Conservation (phyloP, 2,888 invertebrate species). For the Cephus spinipes region DNA sequence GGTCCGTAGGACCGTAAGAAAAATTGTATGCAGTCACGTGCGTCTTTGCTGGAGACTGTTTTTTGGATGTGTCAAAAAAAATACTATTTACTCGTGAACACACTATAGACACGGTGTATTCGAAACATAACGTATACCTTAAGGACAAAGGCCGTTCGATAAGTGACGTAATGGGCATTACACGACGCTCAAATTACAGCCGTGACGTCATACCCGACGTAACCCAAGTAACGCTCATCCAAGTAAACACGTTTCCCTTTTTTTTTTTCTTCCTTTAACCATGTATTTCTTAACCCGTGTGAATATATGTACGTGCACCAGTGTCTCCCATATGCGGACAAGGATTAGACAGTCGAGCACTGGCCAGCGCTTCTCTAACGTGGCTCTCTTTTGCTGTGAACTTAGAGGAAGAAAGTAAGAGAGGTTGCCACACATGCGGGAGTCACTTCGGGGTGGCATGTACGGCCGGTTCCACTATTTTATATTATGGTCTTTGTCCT, state of each 20-base stretch:
- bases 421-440: neutral
- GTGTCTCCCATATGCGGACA: neutral
- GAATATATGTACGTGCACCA: neutral
- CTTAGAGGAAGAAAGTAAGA: neutral
- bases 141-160: conserved; percentile 13
- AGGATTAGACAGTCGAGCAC: neutral
- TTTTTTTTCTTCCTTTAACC: neutral
- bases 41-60: neutral
- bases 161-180: conserved; percentile 8
- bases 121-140: neutral
- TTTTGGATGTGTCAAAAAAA: neutral
- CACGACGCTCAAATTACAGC: neutral
- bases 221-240: conserved; percentile 2
- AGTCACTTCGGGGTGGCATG: neutral
- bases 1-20: too few relatives aligned
- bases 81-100: neutral
- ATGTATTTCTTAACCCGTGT: neutral
- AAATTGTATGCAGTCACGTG: too few relatives aligned
- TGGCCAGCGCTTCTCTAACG: neutral
- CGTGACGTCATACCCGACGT: conserved; percentile 7
- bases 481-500: neutral
- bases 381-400: neutral
- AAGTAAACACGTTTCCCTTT: conserved; percentile 1
- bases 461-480: neutral
- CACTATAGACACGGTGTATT: neutral